phyloP scores from a whole-genome alignment of 2,888 invertebrate genomes.

The Frankliniella fusca region DNA sequence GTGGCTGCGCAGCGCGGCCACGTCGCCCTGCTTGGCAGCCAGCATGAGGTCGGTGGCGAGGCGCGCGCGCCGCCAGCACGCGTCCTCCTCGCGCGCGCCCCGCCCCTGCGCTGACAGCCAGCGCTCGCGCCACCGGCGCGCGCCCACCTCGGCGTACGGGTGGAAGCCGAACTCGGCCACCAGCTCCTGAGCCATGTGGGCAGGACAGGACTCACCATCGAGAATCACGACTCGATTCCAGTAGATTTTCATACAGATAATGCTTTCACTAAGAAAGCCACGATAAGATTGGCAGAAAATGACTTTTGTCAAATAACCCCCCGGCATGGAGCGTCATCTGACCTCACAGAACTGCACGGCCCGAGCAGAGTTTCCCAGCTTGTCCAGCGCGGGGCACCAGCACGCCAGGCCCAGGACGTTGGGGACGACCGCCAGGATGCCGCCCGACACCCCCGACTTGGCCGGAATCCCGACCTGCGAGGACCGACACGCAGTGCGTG shows the following conservation, averaged over 20 bases:
- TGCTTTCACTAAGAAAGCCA: no score
- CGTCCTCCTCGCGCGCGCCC: not conserved
- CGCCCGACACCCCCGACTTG: conserved; percentile 53
- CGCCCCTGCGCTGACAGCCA: conserved; percentile 46
- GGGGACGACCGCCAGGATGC: conserved; percentile 52
- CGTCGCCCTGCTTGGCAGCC: conserved; percentile 47
- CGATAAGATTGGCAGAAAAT: no score
- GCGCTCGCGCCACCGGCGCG: conserved; percentile 47
- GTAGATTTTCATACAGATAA: no score
- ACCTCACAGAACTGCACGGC: conserved; percentile 45
- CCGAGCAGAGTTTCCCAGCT: conserved; percentile 49
- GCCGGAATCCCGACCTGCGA: conserved; percentile 52
- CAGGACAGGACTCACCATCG: not conserved
- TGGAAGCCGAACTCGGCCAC: conserved; percentile 55
- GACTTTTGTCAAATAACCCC: no score
- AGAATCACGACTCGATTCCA: no score
- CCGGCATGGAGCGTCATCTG: not conserved
- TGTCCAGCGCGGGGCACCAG: conserved; percentile 52
- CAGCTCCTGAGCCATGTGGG: conserved; percentile 45
- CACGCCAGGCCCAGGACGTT: conserved; percentile 53
- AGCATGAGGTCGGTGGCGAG: not conserved
- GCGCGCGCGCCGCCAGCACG: not conserved
- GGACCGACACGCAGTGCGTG: not conserved
- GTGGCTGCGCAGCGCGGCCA: conserved; percentile 45
- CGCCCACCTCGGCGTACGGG: conserved; percentile 53